phyloP scores from a whole-genome alignment of 2,113 vertebrate species.

The Myrmecobius fasciatus region DNA sequence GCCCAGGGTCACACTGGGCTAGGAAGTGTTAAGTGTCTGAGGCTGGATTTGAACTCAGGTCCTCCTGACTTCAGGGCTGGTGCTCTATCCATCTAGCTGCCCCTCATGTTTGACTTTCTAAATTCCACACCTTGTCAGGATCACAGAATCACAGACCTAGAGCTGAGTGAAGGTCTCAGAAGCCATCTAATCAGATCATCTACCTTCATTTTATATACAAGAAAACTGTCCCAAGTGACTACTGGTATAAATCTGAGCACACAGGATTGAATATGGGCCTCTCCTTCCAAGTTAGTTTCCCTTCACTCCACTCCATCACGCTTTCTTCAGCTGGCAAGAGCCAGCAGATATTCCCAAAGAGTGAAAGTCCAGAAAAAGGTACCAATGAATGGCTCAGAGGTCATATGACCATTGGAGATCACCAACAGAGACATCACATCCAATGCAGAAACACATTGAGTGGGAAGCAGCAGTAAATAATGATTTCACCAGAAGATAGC shows the following conservation, averaged over 20 bases:
- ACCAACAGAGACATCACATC: not conserved
- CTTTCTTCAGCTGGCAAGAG: not conserved
- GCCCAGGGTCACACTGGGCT: too few species aligned
- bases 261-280: not conserved
- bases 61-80: too few species aligned
- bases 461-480: not conserved
- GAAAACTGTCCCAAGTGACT: not conserved
- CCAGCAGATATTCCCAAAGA: not conserved
- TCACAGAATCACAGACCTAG: not conserved
- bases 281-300: not conserved
- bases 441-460: not conserved
- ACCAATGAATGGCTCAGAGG: fast-evolving
- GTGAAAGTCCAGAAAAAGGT: not conserved
- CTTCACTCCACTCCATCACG: too few species aligned
- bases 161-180: not conserved
- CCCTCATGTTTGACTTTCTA: not conserved
- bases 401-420: not conserved
- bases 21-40: too few species aligned
- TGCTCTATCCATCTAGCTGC: too few species aligned
- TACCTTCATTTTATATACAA: not conserved
- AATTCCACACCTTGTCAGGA: not conserved
- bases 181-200: not conserved
- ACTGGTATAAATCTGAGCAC: not conserved
- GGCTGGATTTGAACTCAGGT: too few species aligned
- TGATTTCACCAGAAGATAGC: not conserved